phyloP scores from a whole-genome alignment of 2,797 vertebrate species.

The Glyptemys insculpta region DNA sequence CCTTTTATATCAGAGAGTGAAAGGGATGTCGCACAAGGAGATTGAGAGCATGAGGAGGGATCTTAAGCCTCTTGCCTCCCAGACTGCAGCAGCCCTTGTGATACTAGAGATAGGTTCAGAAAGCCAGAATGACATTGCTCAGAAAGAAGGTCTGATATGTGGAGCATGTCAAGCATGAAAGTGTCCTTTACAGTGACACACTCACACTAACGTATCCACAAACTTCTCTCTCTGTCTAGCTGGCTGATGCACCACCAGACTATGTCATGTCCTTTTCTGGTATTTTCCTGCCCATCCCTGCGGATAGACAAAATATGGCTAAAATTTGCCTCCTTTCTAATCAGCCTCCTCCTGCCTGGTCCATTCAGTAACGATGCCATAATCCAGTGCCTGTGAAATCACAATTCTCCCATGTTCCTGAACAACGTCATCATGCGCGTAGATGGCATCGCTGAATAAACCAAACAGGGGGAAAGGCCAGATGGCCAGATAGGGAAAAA shows the following conservation, averaged over 20 bases:
- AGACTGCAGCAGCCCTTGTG: background rate
- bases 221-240: background rate
- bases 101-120: background rate
- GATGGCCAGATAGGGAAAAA: background rate
- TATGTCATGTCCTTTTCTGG: background rate
- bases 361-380: background rate
- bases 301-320: background rate
- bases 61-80: background rate
- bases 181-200: background rate
- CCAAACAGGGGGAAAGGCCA: background rate
- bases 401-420: background rate
- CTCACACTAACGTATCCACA: background rate
- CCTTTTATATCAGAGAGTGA: background rate
- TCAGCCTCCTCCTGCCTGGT: background rate
- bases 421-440: rapidly evolving
- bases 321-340: background rate
- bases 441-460: background rate
- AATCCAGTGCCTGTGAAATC: background rate
- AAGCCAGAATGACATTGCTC: background rate
- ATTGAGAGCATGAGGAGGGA: background rate
- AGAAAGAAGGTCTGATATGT: conserved; percentile 6
- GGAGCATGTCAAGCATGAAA: conserved; percentile 16
- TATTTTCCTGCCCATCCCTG: background rate
- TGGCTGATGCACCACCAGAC: background rate
- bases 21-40: background rate